These are phyloP conservation scores for Donacobius atricapilla DNA, from an alignment of 2,113 vertebrate species.

Conservation along the genomic window DNA sequence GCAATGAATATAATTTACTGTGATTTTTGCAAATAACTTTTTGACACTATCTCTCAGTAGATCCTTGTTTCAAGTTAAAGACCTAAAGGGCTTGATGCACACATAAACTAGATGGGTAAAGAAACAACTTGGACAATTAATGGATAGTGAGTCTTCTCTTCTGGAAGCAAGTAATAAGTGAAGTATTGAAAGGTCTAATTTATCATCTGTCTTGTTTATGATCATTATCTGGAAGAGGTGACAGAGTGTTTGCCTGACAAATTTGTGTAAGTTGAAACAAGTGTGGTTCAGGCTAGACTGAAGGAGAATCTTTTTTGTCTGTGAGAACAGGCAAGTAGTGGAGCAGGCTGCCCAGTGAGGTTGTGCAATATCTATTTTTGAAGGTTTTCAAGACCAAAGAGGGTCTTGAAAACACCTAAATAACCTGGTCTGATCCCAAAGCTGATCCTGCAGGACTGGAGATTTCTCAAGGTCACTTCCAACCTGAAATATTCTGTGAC, in stretches of 20 bases:
- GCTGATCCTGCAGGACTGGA: neutral
- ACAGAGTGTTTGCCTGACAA: neutral
- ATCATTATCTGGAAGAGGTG: neutral
- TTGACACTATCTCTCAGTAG: neutral
- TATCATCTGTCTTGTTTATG: neutral
- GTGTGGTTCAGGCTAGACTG: neutral
- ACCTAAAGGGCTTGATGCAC: neutral
- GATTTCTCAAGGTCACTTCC: neutral
- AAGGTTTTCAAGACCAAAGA: neutral
- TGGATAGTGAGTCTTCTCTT: neutral
- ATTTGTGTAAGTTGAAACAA: neutral
- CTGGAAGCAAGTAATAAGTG: neutral
- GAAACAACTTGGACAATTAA: neutral
- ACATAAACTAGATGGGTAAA: neutral
- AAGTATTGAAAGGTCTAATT: neutral
- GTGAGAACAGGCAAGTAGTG: neutral
- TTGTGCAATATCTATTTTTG: neutral
- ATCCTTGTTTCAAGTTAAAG: neutral
- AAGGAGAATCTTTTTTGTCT: neutral
- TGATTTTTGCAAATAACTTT: neutral
- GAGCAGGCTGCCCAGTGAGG: neutral
- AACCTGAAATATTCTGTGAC: neutral
- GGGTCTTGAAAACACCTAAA: neutral
- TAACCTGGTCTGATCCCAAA: neutral
- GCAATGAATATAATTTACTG: neutral